Evolutionary conservation across 2,113 vertebrate genomes (phyloP).

Genomic region (Caracal caracal): DNA sequence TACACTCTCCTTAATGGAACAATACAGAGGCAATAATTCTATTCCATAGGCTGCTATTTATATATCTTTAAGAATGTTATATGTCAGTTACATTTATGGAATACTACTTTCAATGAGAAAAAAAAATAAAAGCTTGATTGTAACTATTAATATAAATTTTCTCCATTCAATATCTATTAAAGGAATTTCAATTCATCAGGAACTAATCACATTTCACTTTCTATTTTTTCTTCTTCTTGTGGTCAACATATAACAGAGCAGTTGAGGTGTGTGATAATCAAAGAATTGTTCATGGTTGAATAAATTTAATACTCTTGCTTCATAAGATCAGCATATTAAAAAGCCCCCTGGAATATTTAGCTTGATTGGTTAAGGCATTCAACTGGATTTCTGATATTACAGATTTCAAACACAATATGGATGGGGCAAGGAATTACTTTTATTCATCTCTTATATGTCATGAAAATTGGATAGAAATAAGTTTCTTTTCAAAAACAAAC

Average conservation of each 20-base stretch:
- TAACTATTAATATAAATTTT: constrained; percentile 78
- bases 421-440: constrained; percentile 60
- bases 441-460: constrained; percentile 78
- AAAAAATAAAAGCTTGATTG: constrained; percentile 66
- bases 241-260: constrained; percentile 81
- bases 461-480: constrained; percentile 80
- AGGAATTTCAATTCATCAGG: constrained; percentile 84
- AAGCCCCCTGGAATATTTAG: constrained; percentile 84
- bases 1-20: neutral
- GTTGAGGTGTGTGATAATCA: constrained; percentile 86
- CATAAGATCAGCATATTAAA: constrained; percentile 84
- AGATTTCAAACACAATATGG: constrained; percentile 76
- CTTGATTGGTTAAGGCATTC: constrained; percentile 84
- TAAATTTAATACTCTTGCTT: constrained; percentile 86
- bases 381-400: constrained; percentile 70
- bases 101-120: constrained; percentile 58
- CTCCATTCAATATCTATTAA: constrained; percentile 76
- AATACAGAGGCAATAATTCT: constrained; percentile 42
- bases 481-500: constrained; percentile 64
- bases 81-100: constrained; percentile 67
- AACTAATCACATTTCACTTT: constrained; percentile 88
- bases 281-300: constrained; percentile 85
- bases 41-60: constrained; percentile 70
- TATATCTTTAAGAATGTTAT: constrained; percentile 73
- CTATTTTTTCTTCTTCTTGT: constrained; percentile 69